These are phyloP conservation scores for Tachypleus tridentatus DNA, from an alignment of 1,140 invertebrate genomes.

Conservation along the genomic window DNA sequence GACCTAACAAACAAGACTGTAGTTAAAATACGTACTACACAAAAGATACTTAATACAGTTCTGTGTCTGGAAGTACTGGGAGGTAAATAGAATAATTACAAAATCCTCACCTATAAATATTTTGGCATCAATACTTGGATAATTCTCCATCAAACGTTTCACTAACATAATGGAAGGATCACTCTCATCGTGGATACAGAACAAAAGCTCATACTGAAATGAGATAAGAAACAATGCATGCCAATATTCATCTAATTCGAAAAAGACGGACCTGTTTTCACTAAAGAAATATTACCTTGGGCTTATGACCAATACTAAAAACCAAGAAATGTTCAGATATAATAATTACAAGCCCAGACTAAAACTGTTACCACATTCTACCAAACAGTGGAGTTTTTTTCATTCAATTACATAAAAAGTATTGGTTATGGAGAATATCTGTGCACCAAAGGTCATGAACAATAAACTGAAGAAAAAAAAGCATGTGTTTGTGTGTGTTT, in stretches of 20 bases:
- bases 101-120: conserved; percentile 59
- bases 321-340: background rate
- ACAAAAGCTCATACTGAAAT: conserved; percentile 79
- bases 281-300: too few relatives aligned
- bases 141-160: conserved; percentile 71
- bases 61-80: background rate
- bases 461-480: too few relatives aligned
- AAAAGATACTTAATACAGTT: background rate
- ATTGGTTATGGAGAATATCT: too few relatives aligned
- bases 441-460: too few relatives aligned
- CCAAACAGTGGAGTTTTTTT: background rate
- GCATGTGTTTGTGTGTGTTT: too few relatives aligned
- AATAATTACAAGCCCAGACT: background rate
- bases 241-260: too few relatives aligned
- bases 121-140: conserved; percentile 71
- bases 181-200: conserved; percentile 87
- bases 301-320: background rate
- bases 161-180: conserved; percentile 86
- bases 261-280: too few relatives aligned
- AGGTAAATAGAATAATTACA: background rate
- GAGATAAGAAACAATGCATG: background rate
- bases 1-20: too few relatives aligned
- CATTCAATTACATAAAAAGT: too few relatives aligned
- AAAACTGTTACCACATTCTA: background rate
- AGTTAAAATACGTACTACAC: too few relatives aligned